Conservation (phyloP, 2,113 vertebrate genomes). For the Seriola dumerili region DNA sequence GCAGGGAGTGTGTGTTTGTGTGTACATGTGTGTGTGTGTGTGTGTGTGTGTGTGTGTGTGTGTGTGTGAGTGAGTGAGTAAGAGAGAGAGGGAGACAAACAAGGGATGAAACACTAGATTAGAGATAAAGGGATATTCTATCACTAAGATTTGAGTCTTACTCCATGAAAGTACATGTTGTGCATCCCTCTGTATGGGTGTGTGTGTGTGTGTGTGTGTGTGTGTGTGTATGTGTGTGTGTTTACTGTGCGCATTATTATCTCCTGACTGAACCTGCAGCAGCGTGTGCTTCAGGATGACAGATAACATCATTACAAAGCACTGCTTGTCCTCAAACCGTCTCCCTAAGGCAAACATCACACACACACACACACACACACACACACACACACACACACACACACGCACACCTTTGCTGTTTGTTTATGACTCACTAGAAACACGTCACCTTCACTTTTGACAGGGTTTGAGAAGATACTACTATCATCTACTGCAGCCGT, state of each 20-base stretch:
- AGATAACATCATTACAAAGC: conserved; percentile 67
- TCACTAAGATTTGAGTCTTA: conserved; percentile 21
- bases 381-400: conserved; percentile 18
- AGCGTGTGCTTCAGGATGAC: conserved; percentile 46
- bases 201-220: conserved; percentile 19
- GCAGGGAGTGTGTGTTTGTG: conserved; percentile 17
- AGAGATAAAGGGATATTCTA: conserved; percentile 11
- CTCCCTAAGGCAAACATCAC: conserved; percentile 53
- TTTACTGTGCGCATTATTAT: conserved; percentile 37
- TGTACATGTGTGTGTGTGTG: conserved; percentile 11
- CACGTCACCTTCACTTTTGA: not conserved
- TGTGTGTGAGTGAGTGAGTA: not conserved
- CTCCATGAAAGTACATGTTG: not conserved
- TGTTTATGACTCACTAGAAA: conserved; percentile 46
- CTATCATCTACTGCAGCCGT: not conserved
- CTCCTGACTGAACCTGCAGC: conserved; percentile 55
- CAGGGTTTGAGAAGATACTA: not conserved
- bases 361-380: conserved; percentile 26
- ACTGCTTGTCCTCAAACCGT: conserved; percentile 49
- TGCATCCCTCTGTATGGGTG: not conserved
- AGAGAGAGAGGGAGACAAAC: not conserved
- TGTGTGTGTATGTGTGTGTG: conserved; percentile 38
- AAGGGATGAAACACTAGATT: not conserved
- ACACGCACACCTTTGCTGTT: conserved; percentile 5
- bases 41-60: conserved; percentile 17